Evolutionary conservation across 2,113 vertebrate genomes (phyloP), one percentile per base, ranked within the genome.

Genomic region (Chionodraco myersi): DNA sequence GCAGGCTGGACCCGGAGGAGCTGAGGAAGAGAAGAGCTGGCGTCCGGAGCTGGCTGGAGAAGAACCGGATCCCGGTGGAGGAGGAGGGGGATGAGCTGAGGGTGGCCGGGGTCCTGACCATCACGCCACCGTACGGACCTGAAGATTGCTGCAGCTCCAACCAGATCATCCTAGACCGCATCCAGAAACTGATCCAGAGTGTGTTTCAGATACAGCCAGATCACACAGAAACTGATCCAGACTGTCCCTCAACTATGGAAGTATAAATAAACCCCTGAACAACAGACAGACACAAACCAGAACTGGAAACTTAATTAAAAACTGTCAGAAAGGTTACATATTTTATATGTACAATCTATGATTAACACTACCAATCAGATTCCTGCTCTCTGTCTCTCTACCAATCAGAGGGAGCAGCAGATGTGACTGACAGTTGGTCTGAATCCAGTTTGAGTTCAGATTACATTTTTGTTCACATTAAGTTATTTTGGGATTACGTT

Each of bases 81-180:
- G 93, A 84, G 67, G 70, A 87, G 0, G 95, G 83, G 1, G 91
- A 93, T 1, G 90, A 84, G 0, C 92, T 98, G 0, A 94, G 92
- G 2, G 97, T 98, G 83, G 97, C 96, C 0, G 95, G 95, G 3
- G 96, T 95, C 14, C 90, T 99, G 65, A 97, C 89, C 1, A 90
- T 99, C 34, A 90, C 92, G 1, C 95, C 97, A 0, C 98, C 98
- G 0, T 99, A 99, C 0, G 60, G 95, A n/a, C 89, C 95, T 0
- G 95, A 96, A 13, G 95, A 97, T 88, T 99, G 98, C 90, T 94
- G 72, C 88, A 97, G 98, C 81, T 77, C 94, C 75, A 99, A 98
- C 79, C 96, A 98, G 89, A 97, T 99, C 71, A 97, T 99, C 75
- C 89, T 99, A 84, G 94, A 95, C 12, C 94, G 98, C 2, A 88